Evolutionary conservation across 2,797 vertebrate species (phyloP), one percentile per base, ranked within the genome.

Genomic region (Phalanger gymnotis): DNA sequence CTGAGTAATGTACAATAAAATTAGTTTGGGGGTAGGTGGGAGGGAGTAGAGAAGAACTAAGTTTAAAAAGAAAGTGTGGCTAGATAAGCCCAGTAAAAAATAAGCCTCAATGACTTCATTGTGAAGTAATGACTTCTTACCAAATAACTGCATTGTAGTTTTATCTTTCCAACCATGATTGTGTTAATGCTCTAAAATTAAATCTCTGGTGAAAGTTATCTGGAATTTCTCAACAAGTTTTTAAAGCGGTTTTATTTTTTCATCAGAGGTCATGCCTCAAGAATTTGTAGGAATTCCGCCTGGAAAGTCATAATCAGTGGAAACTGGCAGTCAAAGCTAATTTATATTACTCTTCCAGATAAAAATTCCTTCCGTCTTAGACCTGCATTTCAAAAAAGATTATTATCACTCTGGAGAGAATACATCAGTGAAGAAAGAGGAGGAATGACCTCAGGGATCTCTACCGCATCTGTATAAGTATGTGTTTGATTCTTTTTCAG

Each of bases 331-430:
- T 99, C 99, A 98, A 98, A 99, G 98, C 98, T 99, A 99, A 99
- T 98, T 99, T 99, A 99, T 99, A 98, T 99, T 99, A 98, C 98
- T 99, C 99, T 99, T 99, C 99, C 99, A 99, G 99, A 99, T 99
- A 99, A 99, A 99, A 99, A 99, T 99, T 99, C 99, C 99, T 99
- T 99, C 99, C 99, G 53, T 99, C 99, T 99, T 99, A 99, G 99
- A 99, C 99, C 99, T 99, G 98, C 98, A 98, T 99, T 98, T 99
- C 98, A 98, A 98, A 99, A 98, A 98, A 99, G 99, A 99, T 99
- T 98, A 99, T 99, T 99, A 99, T 99, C 99, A 99, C 98, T 98
- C 99, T 99, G 98, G 98, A 99, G 99, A 99, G 99, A 99, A 98
- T 98, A 98, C 98, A 98, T 98, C 98, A 98, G 98, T 97, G 98